Evolutionary conservation across 2,797 vertebrate species (phyloP).

Genomic region (Margarornis squamiger): DNA sequence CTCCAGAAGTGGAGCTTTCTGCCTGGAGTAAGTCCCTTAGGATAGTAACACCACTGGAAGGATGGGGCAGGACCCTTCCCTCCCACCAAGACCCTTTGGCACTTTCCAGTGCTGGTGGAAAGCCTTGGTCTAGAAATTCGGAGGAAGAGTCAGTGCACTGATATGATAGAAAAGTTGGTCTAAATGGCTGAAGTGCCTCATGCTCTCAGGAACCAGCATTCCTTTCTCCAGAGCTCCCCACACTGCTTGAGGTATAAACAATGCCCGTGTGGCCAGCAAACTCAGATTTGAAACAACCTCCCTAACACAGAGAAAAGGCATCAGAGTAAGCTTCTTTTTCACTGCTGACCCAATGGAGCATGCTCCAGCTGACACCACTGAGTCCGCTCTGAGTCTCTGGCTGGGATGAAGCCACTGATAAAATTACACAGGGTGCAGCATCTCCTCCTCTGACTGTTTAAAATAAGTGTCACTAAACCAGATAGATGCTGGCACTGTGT

Average conservation of each 20-base stretch:
- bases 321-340: neutral
- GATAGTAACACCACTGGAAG: neutral
- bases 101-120: neutral
- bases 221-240: neutral
- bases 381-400: neutral
- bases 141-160: neutral
- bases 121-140: neutral
- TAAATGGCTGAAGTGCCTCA: neutral
- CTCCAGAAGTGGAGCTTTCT: neutral
- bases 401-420: neutral
- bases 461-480: neutral
- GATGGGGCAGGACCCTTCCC: neutral
- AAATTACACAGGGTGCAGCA: neutral
- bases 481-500: neutral
- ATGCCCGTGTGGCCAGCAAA: neutral
- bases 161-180: neutral
- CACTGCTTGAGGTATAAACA: neutral
- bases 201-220: accelerated
- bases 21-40: neutral
- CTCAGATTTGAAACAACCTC: neutral
- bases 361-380: neutral
- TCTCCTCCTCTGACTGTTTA: neutral
- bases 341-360: neutral
- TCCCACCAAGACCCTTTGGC: neutral
- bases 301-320: neutral